Percentiles rank a stretch among this genome's conserved stretches.
phyloP scores from a whole-genome alignment of 2,888 invertebrate genomes.

The Agrochola lota region DNA sequence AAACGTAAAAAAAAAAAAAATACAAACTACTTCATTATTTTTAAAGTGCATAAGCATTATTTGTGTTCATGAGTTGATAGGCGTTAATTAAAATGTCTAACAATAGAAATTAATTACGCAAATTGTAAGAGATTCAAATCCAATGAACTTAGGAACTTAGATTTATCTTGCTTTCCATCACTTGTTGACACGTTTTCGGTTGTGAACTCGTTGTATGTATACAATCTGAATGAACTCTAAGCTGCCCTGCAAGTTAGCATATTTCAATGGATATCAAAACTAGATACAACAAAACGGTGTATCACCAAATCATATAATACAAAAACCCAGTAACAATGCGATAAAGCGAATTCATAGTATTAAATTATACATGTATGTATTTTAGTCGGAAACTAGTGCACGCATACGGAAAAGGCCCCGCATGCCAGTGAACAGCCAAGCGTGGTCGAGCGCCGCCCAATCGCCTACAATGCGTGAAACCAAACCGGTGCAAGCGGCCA shows the following conservation, averaged over 20 bases:
- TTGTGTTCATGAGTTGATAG: conserved; percentile 20
- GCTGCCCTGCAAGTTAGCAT: not conserved
- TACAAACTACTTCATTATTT: conserved; percentile 18
- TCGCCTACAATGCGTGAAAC: conserved; percentile 72
- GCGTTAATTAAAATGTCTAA: conserved; percentile 29
- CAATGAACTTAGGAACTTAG: conserved; percentile 13
- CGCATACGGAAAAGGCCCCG: conserved; percentile 79
- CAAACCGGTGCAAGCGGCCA: conserved; percentile 70
- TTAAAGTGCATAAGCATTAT: not conserved
- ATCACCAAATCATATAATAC: conserved; percentile 9
- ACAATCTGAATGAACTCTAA: not conserved
- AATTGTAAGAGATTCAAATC: conserved; percentile 35
- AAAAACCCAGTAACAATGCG: conserved; percentile 32
- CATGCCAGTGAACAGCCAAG: conserved; percentile 75
- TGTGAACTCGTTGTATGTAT: not conserved
- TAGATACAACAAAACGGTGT: not conserved
- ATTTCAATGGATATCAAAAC: conserved; percentile 17
- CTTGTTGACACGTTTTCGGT: conserved; percentile 2
- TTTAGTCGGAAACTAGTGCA: conserved; percentile 74
- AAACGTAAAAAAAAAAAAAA: conserved; percentile 1
- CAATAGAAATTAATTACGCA: conserved; percentile 31
- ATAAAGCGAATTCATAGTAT: conserved; percentile 60
- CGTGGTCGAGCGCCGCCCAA: conserved; percentile 74
- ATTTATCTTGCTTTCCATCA: conserved; percentile 29
- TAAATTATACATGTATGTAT: conserved; percentile 69